Base-by-base conservation (phyloP, 2,888 invertebrate genomes). In the Habroteleia sp. region DNA sequence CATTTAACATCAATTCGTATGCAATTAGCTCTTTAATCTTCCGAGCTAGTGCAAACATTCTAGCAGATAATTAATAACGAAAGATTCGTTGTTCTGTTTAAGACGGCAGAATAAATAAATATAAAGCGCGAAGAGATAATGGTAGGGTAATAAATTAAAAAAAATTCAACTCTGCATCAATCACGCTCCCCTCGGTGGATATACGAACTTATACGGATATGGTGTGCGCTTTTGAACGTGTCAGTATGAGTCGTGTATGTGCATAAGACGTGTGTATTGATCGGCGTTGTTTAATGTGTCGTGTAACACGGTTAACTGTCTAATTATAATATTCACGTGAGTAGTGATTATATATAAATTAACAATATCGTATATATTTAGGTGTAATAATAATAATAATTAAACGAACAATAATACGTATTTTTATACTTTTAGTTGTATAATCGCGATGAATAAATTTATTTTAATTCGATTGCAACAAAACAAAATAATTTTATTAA, bases 191-290 rank as follows among this genome's bases (percentile, higher is more conserved):
- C 41, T 68, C 42, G 16, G 29, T 46, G 14, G 37, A 17, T 27
- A 7, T 20, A 27, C 10, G 16, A 48, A 10, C 29, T 23, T 48
- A 1, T 33, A 68, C 27, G 13, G 2, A n/a, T n/a, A n/a, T n/a
- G n/a, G 3, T 20, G 44, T 14, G 39, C n/a, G 27, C 8, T 35
- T 37, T 2, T 14, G 41, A 6, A 23, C 27, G 42, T 33, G 27
- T 39, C 7, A 7, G 31, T 2, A 11, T 33, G 17, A 25, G 23
- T 5, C 14, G 44, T 54, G 35, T 52, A 39, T 56, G 20, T 3
- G 52, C 4, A 69, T 46, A 66, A 65, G 66, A 60, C 60, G 44
- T 33, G 58, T 54, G 52, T 60, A 73, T 73, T 73, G 73, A 73
- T 73, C 73, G 66, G 13, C 29, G 66, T 50, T 60, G 50, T 58